Evolutionary conservation across 1,140 invertebrate genomes (phyloP).

Genomic region (Procambarus clarkii): DNA sequence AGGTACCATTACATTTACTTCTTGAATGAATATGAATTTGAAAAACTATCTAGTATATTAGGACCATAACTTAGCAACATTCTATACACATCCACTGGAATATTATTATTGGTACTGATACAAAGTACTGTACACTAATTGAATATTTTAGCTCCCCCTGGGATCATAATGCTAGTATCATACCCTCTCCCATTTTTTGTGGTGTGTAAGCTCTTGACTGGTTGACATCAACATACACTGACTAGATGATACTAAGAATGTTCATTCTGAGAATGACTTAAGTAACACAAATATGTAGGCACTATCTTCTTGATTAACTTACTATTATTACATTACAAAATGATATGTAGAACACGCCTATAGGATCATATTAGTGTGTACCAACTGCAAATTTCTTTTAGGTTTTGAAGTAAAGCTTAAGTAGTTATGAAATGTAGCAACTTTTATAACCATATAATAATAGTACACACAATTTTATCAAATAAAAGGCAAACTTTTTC

Average conservation of each 20-base stretch:
- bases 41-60: slow-evolving; percentile 21
- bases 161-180: slow-evolving; percentile 5
- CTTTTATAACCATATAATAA: slow-evolving; percentile 25
- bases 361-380: slow-evolving; percentile 38
- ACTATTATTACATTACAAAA: slow-evolving; percentile 62
- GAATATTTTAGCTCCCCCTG: not conserved
- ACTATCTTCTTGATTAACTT: slow-evolving; percentile 64
- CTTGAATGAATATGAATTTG: slow-evolving; percentile 18
- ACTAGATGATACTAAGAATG: slow-evolving; percentile 36
- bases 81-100: slow-evolving; percentile 5
- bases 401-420: slow-evolving; percentile 25
- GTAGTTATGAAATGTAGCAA: slow-evolving; percentile 23
- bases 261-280: slow-evolving; percentile 44
- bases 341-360: slow-evolving; percentile 58
- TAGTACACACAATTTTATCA: slow-evolving; percentile 31
- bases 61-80: slow-evolving; percentile 5
- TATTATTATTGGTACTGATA: not conserved
- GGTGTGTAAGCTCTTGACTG: slow-evolving; percentile 37
- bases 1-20: slow-evolving; percentile 13
- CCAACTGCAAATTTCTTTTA: slow-evolving; percentile 4
- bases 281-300: slow-evolving; percentile 62
- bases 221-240: slow-evolving; percentile 37
- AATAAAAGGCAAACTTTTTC: slow-evolving; percentile 40
- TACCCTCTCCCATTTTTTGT: slow-evolving; percentile 7
- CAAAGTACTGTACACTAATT: not conserved